A percentile compares a stretch with the other conserved stretches of the same genome.
Evolutionary conservation across 2,888 invertebrate species (phyloP).

Genomic region (Syritta pipiens): DNA sequence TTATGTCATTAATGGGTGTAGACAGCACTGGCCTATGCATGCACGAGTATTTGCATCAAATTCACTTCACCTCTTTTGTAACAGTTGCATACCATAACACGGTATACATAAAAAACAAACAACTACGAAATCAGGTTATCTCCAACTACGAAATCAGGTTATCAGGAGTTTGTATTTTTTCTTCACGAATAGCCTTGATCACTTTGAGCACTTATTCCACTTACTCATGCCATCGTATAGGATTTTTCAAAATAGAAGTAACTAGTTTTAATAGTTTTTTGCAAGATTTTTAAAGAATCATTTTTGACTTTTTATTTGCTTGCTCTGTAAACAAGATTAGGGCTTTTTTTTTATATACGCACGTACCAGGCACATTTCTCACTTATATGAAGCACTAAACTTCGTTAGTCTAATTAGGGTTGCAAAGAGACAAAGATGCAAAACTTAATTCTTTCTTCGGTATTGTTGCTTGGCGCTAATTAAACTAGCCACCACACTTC

Average conservation of each 20-base stretch:
- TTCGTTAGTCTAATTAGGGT: constrained; percentile 16
- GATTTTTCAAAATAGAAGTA: neutral
- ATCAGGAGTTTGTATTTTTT: constrained; percentile 38
- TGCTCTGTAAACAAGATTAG: too few species aligned
- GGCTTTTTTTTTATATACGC: neutral
- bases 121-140: constrained; percentile 57
- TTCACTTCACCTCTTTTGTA: constrained; percentile 56
- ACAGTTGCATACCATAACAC: constrained; percentile 31
- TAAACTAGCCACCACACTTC: constrained; percentile 54
- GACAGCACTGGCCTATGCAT: too few species aligned
- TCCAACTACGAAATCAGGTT: constrained; percentile 57
- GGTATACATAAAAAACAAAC: constrained; percentile 10
- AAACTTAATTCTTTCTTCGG: constrained; percentile 17
- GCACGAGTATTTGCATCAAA: constrained; percentile 33
- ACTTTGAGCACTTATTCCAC: constrained; percentile 19
- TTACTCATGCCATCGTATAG: constrained; percentile 5
- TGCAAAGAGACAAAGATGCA: constrained; percentile 21
- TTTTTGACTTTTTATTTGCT: too few species aligned
- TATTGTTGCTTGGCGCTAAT: constrained; percentile 45
- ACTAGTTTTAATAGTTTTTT: too few species aligned
- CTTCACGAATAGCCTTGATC: constrained; percentile 37
- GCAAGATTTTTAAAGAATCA: too few species aligned
- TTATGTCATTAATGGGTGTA: constrained; percentile 41
- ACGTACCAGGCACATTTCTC: constrained; percentile 58
- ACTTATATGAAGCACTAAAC: too few species aligned